Conservation (phyloP, 2,113 vertebrate genomes). For the Neopipo cinnamomea region DNA sequence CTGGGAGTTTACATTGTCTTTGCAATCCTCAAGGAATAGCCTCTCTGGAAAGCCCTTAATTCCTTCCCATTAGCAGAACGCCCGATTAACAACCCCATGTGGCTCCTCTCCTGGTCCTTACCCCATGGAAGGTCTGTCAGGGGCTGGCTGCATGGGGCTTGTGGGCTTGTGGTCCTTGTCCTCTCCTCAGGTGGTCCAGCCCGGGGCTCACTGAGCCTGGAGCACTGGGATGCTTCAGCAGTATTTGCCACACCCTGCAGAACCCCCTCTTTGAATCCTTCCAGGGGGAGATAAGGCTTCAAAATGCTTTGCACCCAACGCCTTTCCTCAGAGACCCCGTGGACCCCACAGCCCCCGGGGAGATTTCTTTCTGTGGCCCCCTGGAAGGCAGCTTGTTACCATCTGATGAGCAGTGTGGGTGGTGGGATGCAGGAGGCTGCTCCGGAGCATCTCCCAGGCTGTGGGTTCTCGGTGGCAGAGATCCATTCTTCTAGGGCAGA, state of each 20-base stretch:
- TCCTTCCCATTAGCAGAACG: not conserved
- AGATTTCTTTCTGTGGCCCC: not conserved
- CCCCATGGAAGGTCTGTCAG: accelerated
- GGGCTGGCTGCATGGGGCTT: accelerated
- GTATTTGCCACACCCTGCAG: not conserved
- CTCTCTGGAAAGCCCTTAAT: not conserved
- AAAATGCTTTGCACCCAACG: not conserved
- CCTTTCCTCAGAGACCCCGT: not conserved
- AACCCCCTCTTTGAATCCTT: not conserved
- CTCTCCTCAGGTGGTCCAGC: not conserved
- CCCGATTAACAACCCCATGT: not conserved
- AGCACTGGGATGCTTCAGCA: accelerated
- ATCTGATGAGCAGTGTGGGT: not conserved
- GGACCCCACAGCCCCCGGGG: not conserved
- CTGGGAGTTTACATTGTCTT: not conserved
- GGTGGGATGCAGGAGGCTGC: not conserved
- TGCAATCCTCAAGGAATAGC: not conserved
- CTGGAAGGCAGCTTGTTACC: not conserved
- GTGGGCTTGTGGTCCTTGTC: not conserved
- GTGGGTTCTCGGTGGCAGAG: not conserved
- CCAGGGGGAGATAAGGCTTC: not conserved
- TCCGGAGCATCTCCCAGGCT: not conserved
- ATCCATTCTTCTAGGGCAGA: not conserved
- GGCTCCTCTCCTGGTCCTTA: not conserved
- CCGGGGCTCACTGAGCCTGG: not conserved